Evolutionary conservation across 2,113 vertebrate genomes (phyloP), one percentile per base, ranked within the genome.

Genomic region (Pitta sordida): DNA sequence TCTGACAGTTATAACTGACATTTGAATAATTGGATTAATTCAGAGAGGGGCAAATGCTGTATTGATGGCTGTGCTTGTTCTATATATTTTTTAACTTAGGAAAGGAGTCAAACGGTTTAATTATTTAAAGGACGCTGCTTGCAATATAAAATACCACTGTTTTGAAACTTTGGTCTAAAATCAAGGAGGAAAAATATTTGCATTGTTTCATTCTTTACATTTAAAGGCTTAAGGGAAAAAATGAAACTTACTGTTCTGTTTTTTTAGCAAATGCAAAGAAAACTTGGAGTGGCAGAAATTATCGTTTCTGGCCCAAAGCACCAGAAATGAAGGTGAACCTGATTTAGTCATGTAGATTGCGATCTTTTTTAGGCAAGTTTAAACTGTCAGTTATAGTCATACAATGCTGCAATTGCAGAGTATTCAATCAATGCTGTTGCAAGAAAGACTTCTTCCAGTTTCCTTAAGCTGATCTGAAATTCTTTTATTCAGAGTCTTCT

Each of bases 21-120:
- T 98, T 98, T 98, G 98, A 98, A 98, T 99, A 99, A 99, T 98
- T 98, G 98, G 98, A 98, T 99, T 99, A 98, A 98, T 98, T 98
- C 98, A 98, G 97, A 97, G 98, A 98, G 97, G 98, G 97, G 98
- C 97, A 97, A 96, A 97, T 97, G 95, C 91, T 92, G 95, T 96
- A 95, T 96, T 97, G 97, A 98, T 96, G 96, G 96, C 97, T 97
- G 86, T 86, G 96, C 98, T 95, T 95, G 86, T 97, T 97, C 97
- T 97, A 74, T 96, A 65, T 93, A 64, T 94, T 91, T 95, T 93
- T 96, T 96, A 84, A 93, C 58, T 93, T 95, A 41, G 89, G 78
- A 79, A 96, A 94, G 96, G 95, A 97, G 96, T 97, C 79, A 96
- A 98, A 91, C 94, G 93, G 91, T 97, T 99, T 97, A 98, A 98